Evolutionary conservation across 1,140 invertebrate species (phyloP).

Genomic region (Anthonomus grandis): DNA sequence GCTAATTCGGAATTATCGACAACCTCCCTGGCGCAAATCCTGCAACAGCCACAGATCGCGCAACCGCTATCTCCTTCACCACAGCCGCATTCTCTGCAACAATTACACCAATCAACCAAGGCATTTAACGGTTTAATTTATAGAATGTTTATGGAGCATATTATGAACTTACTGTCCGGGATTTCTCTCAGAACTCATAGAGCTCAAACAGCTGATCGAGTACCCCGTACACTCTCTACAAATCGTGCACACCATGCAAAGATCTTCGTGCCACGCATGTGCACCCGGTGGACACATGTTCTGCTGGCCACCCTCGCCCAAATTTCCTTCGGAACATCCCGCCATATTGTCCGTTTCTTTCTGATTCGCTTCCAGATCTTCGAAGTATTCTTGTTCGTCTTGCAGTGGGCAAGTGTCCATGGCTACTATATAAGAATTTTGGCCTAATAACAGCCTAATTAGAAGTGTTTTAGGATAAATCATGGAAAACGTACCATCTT

Average conservation of each 20-base stretch:
- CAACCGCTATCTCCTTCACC: conserved; percentile 94
- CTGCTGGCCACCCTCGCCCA: conserved; percentile 39
- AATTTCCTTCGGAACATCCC: conserved; percentile 55
- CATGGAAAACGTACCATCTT: conserved; percentile 42
- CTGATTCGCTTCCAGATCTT: conserved; percentile 39
- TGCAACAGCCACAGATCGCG: conserved; percentile 86
- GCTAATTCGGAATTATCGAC: conserved; percentile 53
- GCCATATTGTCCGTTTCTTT: conserved; percentile 40
- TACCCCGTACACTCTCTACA: conserved; percentile 95
- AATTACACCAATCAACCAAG: no score
- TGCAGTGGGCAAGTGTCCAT: conserved; percentile 63
- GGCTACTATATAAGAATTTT: conserved; percentile 52
- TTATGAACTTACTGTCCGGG: conserved; percentile 89
- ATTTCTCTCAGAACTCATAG: conserved; percentile 72
- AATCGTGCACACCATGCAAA: conserved; percentile 85
- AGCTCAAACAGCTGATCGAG: conserved; percentile 78
- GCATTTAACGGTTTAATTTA: conserved; percentile 2
- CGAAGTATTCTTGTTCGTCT: conserved; percentile 52
- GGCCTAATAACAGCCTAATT: conserved; percentile 20
- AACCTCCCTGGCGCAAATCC: conserved; percentile 76
- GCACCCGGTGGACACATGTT: conserved; percentile 66
- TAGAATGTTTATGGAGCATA: no score
- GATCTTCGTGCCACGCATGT: conserved; percentile 73
- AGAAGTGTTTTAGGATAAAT: background rate
- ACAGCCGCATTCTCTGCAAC: conserved; percentile 83